These are phyloP conservation scores for Callyntrura guangdongensis DNA, from an alignment of 2,888 invertebrate species.

Conservation along the genomic window DNA sequence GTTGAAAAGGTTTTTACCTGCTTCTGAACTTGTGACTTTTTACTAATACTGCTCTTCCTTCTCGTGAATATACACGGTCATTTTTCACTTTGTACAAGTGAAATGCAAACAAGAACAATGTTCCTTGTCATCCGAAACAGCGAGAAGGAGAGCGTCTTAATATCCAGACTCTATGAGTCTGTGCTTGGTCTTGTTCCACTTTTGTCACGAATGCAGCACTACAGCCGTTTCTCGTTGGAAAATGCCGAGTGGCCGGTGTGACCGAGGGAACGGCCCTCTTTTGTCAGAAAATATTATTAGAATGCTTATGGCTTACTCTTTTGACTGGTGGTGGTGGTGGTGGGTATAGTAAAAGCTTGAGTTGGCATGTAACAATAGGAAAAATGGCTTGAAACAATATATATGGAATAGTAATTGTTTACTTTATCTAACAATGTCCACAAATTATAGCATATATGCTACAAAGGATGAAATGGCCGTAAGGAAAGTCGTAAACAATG, in stretches of 20 bases:
- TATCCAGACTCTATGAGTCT: background rate
- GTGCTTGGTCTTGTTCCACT: background rate
- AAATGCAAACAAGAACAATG: constrained; percentile 13
- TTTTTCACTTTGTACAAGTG: background rate
- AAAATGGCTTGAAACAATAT: constrained; percentile 28
- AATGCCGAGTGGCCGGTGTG: constrained; percentile 14
- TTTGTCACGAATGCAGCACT: background rate
- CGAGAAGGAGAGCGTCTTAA: background rate
- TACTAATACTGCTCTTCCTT: background rate
- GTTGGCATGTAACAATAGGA: background rate
- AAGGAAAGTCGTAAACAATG: constrained; percentile 47
- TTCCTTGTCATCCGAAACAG: background rate
- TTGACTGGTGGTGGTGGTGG: background rate
- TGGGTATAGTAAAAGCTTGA: background rate
- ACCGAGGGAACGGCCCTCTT: constrained; percentile 67
- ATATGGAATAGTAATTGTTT: constrained; percentile 26
- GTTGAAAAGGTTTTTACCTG: background rate
- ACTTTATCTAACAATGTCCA: constrained; percentile 26
- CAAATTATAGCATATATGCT: constrained; percentile 26
- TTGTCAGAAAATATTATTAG: constrained; percentile 65
- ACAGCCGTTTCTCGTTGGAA: background rate
- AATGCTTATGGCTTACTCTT: constrained; percentile 5
- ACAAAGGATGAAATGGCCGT: constrained; percentile 32
- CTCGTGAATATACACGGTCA: background rate
- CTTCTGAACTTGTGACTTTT: background rate